Conservation (phyloP, 2,797 vertebrate genomes). For the Scarus forsteni region DNA sequence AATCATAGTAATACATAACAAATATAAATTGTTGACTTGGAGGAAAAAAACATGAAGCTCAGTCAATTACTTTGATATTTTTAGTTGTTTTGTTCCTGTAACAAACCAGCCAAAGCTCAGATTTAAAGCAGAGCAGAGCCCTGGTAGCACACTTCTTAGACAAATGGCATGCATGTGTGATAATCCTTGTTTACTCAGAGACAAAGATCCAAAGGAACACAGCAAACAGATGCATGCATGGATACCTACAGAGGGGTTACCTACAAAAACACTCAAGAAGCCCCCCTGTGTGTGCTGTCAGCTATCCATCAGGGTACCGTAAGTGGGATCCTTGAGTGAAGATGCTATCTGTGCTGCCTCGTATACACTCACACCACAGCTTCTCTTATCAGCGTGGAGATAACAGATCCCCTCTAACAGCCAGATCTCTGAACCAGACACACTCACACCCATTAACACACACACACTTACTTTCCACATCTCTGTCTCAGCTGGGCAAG, state of each 20-base stretch:
- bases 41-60: too few relatives aligned
- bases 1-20: too few relatives aligned
- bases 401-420: conserved; percentile 79
- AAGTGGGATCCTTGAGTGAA: conserved; percentile 86
- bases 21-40: too few relatives aligned
- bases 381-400: conserved; percentile 82
- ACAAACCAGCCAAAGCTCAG: not conserved
- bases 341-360: conserved; percentile 84
- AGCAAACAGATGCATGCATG: conserved; percentile 71
- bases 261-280: conserved; percentile 60
- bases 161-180: conserved; percentile 54
- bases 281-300: conserved; percentile 73
- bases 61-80: too few relatives aligned
- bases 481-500: conserved; percentile 48
- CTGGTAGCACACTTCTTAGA: conserved; percentile 3
- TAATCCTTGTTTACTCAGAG: conserved; percentile 58
- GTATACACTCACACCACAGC: conserved; percentile 85
- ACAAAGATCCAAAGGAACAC: conserved; percentile 52
- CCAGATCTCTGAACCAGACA: conserved; percentile 67
- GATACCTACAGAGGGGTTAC: conserved; percentile 56
- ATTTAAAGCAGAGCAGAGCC: not conserved
- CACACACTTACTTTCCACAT: conserved; percentile 57
- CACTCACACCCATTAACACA: too few relatives aligned
- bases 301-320: conserved; percentile 83
- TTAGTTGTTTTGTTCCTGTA: too few relatives aligned